Percentiles rank a stretch among this genome's conserved stretches.
These are phyloP conservation scores for Orussus abietinus DNA, from an alignment of 1,140 invertebrate genomes.

Conservation along the genomic window DNA sequence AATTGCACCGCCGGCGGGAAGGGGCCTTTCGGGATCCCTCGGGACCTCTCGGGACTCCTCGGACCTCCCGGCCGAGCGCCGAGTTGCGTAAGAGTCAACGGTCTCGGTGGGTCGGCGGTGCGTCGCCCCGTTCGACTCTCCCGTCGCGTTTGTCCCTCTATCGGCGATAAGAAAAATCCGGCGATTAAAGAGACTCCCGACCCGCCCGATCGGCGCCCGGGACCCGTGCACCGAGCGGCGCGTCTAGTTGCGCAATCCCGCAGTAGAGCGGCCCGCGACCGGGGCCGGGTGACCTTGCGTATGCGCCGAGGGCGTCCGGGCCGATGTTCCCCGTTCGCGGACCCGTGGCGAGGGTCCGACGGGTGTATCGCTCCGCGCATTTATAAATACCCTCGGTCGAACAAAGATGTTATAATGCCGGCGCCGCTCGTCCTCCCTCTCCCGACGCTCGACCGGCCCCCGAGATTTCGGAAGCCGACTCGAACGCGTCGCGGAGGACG, in stretches of 20 bases:
- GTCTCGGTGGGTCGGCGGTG: conserved; percentile 28
- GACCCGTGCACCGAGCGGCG: conserved; percentile 43
- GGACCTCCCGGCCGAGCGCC: conserved; percentile 6
- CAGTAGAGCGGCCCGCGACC: conserved; percentile 20
- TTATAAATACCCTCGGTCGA: conserved; percentile 38
- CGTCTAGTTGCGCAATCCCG: conserved; percentile 44
- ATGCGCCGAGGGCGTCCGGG: conserved; percentile 40
- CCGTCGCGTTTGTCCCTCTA: too few species aligned
- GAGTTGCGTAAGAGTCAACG: conserved; percentile 29
- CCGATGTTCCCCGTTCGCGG: conserved; percentile 30
- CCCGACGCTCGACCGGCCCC: conserved; percentile 12
- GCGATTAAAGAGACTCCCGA: too few species aligned
- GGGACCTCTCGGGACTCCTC: not conserved
- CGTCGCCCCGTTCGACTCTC: too few species aligned
- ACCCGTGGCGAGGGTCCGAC: conserved; percentile 36
- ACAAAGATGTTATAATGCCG: conserved; percentile 1
- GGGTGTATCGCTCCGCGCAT: conserved; percentile 29
- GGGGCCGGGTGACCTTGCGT: conserved; percentile 50
- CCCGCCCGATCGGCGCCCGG: too few species aligned
- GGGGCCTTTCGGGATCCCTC: conserved; percentile 2
- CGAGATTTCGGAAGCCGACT: conserved; percentile 18
- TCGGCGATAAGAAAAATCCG: too few species aligned
- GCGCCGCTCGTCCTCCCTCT: conserved; percentile 17
- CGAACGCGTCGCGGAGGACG: conserved; percentile 19
- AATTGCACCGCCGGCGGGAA: conserved; percentile 22